Percentiles rank a stretch among this genome's conserved stretches.
Evolutionary conservation across 2,888 invertebrate species (phyloP).

Genomic region (Sarcophaga subvicina): DNA sequence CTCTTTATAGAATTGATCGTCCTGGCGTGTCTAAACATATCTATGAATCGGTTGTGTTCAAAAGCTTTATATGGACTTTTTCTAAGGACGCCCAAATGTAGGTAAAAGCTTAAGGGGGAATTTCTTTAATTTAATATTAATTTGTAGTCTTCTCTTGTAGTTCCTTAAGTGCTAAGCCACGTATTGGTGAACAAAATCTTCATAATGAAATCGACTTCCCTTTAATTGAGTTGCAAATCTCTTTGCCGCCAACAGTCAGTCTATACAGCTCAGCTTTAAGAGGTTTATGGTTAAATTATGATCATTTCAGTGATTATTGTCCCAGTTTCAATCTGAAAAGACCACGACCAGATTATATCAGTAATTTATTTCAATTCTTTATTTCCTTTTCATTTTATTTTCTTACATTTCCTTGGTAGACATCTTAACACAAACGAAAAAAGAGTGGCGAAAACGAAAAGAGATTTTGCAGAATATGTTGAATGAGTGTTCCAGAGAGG

Average conservation of each 20-base stretch:
- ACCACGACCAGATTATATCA: slow-evolving; percentile 74
- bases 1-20: slow-evolving; percentile 75
- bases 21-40: slow-evolving; percentile 79
- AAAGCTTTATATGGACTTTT: slow-evolving; percentile 80
- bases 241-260: slow-evolving; percentile 81
- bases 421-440: slow-evolving; percentile 79
- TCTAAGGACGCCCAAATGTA: slow-evolving; percentile 79
- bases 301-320: slow-evolving; percentile 83
- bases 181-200: slow-evolving; percentile 77
- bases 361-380: slow-evolving; percentile 70
- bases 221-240: slow-evolving; percentile 81
- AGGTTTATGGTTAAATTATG: slow-evolving; percentile 83
- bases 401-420: slow-evolving; percentile 69
- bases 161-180: slow-evolving; percentile 76
- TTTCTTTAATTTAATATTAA: not conserved
- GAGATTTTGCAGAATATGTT: slow-evolving; percentile 80
- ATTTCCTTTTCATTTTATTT: not conserved
- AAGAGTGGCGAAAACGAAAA: slow-evolving; percentile 81
- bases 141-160: slow-evolving; percentile 61
- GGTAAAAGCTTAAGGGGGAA: not conserved
- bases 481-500: slow-evolving; percentile 78
- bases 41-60: slow-evolving; percentile 79
- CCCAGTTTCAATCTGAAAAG: slow-evolving; percentile 76
- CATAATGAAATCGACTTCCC: slow-evolving; percentile 82
- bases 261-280: slow-evolving; percentile 82